Conservation (phyloP, 2,888 invertebrate genomes). For the Machimus rusticus region DNA sequence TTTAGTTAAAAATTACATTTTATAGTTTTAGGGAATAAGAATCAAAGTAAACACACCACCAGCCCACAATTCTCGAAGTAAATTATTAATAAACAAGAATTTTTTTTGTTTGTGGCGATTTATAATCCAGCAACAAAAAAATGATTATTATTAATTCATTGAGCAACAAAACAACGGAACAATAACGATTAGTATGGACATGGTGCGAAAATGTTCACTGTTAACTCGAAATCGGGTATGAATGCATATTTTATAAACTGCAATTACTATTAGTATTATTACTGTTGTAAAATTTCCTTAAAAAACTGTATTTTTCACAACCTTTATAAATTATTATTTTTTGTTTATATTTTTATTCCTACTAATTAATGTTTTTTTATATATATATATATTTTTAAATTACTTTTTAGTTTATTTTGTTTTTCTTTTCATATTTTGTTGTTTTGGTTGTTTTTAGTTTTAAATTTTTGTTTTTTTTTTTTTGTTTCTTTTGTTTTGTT, state of each 20-base stretch:
- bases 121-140: not conserved
- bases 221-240: not conserved
- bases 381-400: not conserved
- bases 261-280: no score
- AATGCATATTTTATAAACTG: no score
- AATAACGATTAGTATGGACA: not conserved
- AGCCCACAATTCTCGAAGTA: not conserved
- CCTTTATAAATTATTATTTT: not conserved
- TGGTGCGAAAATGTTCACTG: not conserved
- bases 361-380: not conserved
- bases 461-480: not conserved
- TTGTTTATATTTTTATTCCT: not conserved
- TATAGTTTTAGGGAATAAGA: not conserved
- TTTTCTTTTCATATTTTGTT: not conserved
- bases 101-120: not conserved
- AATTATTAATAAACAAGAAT: not conserved
- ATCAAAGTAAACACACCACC: not conserved
- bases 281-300: no score
- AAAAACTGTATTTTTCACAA: not conserved
- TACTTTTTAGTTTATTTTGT: not conserved
- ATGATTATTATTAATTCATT: not conserved
- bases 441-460: not conserved
- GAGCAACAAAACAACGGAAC: not conserved
- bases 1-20: no score
- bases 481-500: not conserved